Percentiles rank a stretch among this genome's conserved stretches.
Conservation (phyloP, 2,113 vertebrate species). For the Arenaria interpres region DNA sequence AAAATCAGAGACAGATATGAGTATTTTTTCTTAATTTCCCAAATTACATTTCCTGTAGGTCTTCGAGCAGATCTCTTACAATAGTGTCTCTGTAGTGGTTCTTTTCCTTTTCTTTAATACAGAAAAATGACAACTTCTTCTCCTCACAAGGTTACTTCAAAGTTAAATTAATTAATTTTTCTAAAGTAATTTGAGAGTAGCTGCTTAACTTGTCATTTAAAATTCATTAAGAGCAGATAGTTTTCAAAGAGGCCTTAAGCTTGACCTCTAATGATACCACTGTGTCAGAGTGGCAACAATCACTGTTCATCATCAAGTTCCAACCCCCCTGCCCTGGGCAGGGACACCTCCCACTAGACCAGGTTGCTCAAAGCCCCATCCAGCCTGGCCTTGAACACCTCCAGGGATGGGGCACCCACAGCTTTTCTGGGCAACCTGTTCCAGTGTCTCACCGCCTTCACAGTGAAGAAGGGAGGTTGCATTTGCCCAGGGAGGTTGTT, state of each 20-base stretch:
- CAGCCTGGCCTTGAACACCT: not conserved
- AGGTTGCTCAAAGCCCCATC: not conserved
- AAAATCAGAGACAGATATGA: not conserved
- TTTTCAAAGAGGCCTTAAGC: not conserved
- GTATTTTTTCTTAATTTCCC: not conserved
- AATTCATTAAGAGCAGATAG: not conserved
- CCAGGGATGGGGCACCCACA: not conserved
- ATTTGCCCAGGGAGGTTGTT: too few relatives aligned
- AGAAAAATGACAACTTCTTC: not conserved
- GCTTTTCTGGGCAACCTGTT: not conserved
- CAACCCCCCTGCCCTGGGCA: not conserved
- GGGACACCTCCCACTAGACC: not conserved
- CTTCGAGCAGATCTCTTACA: not conserved
- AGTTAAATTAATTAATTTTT: not conserved
- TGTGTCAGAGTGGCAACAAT: not conserved
- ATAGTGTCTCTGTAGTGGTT: not conserved
- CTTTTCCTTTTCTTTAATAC: not conserved
- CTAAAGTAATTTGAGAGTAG: not conserved
- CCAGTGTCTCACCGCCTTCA: not conserved
- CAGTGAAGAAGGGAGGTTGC: too few relatives aligned
- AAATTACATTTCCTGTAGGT: not conserved
- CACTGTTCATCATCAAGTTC: not conserved
- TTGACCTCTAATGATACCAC: not conserved
- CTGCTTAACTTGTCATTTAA: not conserved
- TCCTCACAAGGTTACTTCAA: not conserved